Conservation (phyloP, 2,888 invertebrate species). For the Sphaerophoria taeniata region DNA sequence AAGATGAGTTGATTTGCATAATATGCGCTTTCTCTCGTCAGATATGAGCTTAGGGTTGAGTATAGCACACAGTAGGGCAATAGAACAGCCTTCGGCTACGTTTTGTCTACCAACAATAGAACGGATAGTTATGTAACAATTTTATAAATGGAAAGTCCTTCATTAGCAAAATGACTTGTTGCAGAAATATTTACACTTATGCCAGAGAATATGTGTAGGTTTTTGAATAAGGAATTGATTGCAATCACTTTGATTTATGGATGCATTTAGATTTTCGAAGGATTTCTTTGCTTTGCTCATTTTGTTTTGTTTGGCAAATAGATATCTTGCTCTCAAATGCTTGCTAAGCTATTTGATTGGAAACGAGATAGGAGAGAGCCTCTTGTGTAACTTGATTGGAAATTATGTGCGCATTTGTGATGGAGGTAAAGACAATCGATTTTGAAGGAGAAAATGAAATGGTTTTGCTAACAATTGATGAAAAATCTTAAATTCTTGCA, state of each 20-base stretch:
- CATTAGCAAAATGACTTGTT: conserved; percentile 42
- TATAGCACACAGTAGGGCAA: conserved; percentile 10
- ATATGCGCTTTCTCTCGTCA: background rate
- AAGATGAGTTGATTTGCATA: conserved; percentile 54
- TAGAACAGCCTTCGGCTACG: conserved; percentile 10
- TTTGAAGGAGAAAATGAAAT: no score
- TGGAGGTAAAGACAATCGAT: no score
- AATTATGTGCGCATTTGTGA: no score
- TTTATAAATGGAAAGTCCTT: conserved; percentile 28
- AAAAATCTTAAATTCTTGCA: no score
- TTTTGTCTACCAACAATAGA: conserved; percentile 25
- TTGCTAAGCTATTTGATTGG: no score
- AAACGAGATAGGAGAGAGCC: background rate
- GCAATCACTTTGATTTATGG: conserved; percentile 12
- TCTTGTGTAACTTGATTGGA: no score
- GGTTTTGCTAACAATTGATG: no score
- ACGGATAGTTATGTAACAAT: conserved; percentile 6
- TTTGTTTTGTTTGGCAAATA: background rate
- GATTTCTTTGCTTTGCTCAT: conserved; percentile 1
- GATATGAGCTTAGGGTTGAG: background rate
- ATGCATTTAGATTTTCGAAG: conserved; percentile 11
- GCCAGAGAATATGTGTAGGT: background rate
- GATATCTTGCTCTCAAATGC: background rate
- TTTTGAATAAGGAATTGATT: conserved; percentile 4
- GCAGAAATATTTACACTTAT: conserved; percentile 3